Base-by-base conservation (phyloP, 1,140 invertebrate species). In the Leptinotarsa defecta region DNA sequence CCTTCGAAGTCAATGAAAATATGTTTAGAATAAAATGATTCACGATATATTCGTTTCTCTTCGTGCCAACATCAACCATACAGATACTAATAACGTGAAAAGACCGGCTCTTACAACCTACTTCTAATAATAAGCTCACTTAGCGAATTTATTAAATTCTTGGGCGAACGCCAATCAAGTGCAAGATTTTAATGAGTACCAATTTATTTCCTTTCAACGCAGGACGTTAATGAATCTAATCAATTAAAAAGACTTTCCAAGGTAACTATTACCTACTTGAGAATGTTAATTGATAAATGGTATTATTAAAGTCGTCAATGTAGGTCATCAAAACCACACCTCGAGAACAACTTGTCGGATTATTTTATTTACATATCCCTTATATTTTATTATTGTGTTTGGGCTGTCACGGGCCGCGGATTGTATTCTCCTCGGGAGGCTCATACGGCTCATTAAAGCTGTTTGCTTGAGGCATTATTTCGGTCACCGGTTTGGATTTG, bases 181-280 rank as follows among this genome's bases (percentile, higher is more conserved):
- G 68, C 48, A 48, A 49, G 64, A 67, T 43, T n/a, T 69, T 69
- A 69, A 69, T 48, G 68, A 48, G 3, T 48, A 17, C 34, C 68
- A 69, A 69, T 69, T 69, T 49, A 69, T 69, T 69, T 69, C 20
- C 68, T 69, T 48, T 49, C 68, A 69, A 43, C 68, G 68, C 68
- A 5, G 27, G 17, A n/a, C 27, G 27, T 48, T 69, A 49, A 69
- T 69, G 68, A 69, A 48, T 15, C 48, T 17, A 48, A 69, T 69
- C 68, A 69, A 49, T 49, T 67, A 24, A 69, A 69, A 48, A 49
- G 27, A 48, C 43, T 17, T 48, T 34, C 20, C 68, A 69, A 69
- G 68, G 68, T 69, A 69, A 69, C 34, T 49, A 69, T 69, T 69
- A 69, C 68, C 68, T 69, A 69, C 68, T 69, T 69, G 27, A 34